Base-by-base conservation (phyloP, 2,797 vertebrate species). In the Chelonia mydas region DNA sequence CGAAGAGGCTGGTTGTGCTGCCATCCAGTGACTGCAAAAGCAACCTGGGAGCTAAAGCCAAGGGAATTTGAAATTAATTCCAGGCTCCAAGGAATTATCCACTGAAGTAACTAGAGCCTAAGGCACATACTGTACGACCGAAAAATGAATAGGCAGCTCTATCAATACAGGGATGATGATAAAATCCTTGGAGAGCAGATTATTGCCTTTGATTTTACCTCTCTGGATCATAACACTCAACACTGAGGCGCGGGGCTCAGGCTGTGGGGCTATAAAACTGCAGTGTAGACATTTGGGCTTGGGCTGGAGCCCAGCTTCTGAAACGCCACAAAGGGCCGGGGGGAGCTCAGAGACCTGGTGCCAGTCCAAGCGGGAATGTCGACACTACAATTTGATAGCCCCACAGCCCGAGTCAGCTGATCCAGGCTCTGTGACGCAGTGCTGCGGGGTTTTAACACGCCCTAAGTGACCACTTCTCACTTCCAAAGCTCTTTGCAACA, bases 41-140 rank as follows among this genome's bases (percentile, higher is more conserved):
- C 41, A 49, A 19, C 50, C 1, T 2, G 21, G 25, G 85, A 74
- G 53, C 16, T n/a, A 7, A 41, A 27, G 37, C 41, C 4, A 23
- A 50, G 72, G 7, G 33, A 11, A 5, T 4, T 51, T 45, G 57
- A 16, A 7, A 17, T 1, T 76, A 76, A 45, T 47, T 28, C 74
- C 27, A 77, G 2, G 17, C 6, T 17, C 5, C 2, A 0, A 7
- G 3, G 25, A 13, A 12, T 59, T 37, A 81, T 16, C 54, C 59
- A 3, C 7, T 27, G 74, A 19, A 6, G 37, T 25, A 79, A 47
- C 11, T 25, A 3, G 0, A 0, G 37, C 45, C 6, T 25, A 51
- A 61, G 59, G 8, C 7, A 1, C 25, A 54, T 84, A 57, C 11
- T 6, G 55, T 28, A 76, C 6, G 41, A 11, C n/a, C 33, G n/a